Evolutionary conservation across 2,888 invertebrate species (phyloP).

Genomic region (Plusia festucae): DNA sequence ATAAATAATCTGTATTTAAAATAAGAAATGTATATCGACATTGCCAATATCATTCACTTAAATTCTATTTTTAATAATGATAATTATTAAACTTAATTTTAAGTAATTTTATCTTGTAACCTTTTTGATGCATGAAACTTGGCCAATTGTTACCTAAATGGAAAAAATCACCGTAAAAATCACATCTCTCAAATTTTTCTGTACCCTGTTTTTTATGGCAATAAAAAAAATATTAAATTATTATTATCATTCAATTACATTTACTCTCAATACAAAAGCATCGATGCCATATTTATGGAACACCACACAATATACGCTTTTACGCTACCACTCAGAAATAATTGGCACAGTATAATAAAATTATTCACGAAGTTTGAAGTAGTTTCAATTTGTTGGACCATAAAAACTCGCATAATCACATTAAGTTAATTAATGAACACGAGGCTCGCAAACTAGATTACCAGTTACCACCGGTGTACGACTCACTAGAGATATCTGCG

Average conservation of each 20-base stretch:
- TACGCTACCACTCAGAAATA: conserved; percentile 4
- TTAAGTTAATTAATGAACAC: conserved; percentile 28
- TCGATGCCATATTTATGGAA: neutral
- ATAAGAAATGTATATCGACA: neutral
- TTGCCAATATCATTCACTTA: no score
- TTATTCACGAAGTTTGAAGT: neutral
- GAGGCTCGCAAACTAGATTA: conserved; percentile 23
- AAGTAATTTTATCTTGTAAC: no score
- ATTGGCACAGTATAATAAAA: conserved; percentile 1
- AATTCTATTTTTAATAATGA: no score
- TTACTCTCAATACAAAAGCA: neutral
- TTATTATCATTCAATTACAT: neutral
- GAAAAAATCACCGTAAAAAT: no score
- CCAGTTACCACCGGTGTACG: no score
- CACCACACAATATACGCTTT: neutral
- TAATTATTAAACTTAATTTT: no score
- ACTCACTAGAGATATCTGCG: conserved; percentile 31
- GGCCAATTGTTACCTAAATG: no score
- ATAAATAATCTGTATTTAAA: neutral
- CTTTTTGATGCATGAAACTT: no score
- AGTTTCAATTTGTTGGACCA: conserved; percentile 18
- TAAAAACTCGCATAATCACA: conserved; percentile 12
- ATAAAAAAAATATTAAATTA: no score
- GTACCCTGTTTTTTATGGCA: no score
- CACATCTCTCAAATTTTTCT: no score